Evolutionary conservation across 2,113 vertebrate species (phyloP).

Genomic region (Melanerpes aurifrons): DNA sequence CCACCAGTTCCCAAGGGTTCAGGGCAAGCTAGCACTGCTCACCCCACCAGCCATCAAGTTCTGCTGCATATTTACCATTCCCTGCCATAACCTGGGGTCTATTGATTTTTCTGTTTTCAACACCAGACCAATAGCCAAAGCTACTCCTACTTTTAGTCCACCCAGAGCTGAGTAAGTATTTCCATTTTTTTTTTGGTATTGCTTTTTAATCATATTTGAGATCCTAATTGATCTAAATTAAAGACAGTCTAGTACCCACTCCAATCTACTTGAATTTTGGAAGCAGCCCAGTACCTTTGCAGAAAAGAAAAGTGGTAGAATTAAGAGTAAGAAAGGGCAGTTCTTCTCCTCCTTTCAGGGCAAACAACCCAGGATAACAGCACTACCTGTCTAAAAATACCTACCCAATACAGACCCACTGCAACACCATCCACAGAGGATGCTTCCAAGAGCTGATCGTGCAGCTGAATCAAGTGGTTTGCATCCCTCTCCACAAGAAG

Average conservation of each 20-base stretch:
- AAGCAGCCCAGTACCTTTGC: background rate
- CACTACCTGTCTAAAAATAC: background rate
- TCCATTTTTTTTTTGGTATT: background rate
- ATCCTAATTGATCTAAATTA: background rate
- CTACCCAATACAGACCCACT: background rate
- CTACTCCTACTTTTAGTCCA: background rate
- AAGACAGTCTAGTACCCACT: background rate
- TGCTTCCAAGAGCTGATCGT: background rate
- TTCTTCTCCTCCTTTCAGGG: background rate
- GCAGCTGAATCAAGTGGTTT: background rate
- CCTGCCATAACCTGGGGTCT: background rate
- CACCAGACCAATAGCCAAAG: background rate
- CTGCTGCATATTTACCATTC: background rate
- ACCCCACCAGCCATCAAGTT: background rate
- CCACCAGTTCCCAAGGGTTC: background rate
- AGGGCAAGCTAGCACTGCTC: background rate
- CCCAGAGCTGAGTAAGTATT: background rate
- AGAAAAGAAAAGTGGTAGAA: background rate
- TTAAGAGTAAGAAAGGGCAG: background rate
- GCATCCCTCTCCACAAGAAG: background rate
- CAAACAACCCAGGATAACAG: background rate
- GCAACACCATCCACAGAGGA: background rate
- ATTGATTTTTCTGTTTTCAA: background rate
- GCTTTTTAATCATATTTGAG: background rate
- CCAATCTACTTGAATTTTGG: background rate